A percentile compares a stretch with the other conserved stretches of the same genome.
Evolutionary conservation across 1,140 invertebrate species (phyloP).

Genomic region (Subanguina moxae): DNA sequence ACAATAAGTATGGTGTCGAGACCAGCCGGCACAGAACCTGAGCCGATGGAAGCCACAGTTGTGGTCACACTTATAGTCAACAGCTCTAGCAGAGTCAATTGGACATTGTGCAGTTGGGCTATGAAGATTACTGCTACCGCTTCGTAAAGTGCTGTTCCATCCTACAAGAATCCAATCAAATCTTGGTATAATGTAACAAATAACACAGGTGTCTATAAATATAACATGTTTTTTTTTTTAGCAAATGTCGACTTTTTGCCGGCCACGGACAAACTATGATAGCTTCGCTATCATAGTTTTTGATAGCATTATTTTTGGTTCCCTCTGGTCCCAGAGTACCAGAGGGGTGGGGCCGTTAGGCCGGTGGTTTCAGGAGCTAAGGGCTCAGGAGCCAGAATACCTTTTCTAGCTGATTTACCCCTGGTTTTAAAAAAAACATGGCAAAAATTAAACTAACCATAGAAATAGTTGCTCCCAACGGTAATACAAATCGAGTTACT

Average conservation of each 20-base stretch:
- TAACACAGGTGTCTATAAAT: no score
- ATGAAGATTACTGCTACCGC: slow-evolving; percentile 65
- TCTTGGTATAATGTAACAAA: neutral
- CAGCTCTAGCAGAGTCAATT: slow-evolving; percentile 64
- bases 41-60: slow-evolving; percentile 89
- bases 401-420: no score
- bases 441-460: slow-evolving; percentile 48
- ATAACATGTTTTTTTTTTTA: no score
- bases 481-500: slow-evolving; percentile 88
- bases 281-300: no score
- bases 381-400: no score
- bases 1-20: slow-evolving; percentile 95
- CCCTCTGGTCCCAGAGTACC: no score
- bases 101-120: slow-evolving; percentile 67
- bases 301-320: no score
- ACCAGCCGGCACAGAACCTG: slow-evolving; percentile 89
- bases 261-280: no score
- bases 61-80: slow-evolving; percentile 81
- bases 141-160: slow-evolving; percentile 65
- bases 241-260: no score
- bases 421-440: no score
- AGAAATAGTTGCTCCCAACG: slow-evolving; percentile 69
- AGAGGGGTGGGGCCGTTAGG: no score
- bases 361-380: no score
- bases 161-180: slow-evolving; percentile 56